Evolutionary conservation across 2,888 invertebrate genomes (phyloP), one percentile per base, ranked within the genome.

Genomic region (Chrysolina americana): DNA sequence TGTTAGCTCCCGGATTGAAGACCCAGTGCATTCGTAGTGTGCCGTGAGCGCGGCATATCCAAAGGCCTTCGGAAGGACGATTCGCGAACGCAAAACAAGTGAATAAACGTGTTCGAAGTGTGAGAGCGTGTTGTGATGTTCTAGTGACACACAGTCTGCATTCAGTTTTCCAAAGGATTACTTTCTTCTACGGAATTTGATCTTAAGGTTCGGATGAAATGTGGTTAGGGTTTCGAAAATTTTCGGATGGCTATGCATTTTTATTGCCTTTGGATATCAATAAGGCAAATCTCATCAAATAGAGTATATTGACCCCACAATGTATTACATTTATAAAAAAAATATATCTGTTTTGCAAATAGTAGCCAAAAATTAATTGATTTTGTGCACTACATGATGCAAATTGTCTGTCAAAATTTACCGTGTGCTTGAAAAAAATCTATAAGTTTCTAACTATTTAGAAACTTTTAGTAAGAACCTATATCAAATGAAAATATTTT

Each of bases 51-150:
- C 85, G 84, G 82, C 80, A 81, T 81, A 81, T 82, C 82, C 80
- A 80, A 80, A 79, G 81, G 81, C 82, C 81, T 83, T 83, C 83
- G 77, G 82, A 83, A 82, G 79, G 82, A 82, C 80, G 79, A 81
- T 75, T 76, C 78, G 78, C 78, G 78, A 76, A n/a, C 68, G 80
- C 79, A 78, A 79, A 79, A 77, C 80, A 78, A 83, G 81, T 81
- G 81, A 83, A 83, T 83, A 84, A 28, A 84, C 84, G 84, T 81
- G 83, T 77, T 83, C 81, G 83, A 82, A 84, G 82, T 73, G 79
- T 80, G 80, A 63, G 81, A 81, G 82, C 75, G 81, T 81, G 83
- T 76, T 71, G 77, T 75, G 73, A 69, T 69, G 65, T 73, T 64
- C 50, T 50, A 47, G 44, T 65, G 74, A 74, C 79, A 68, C 59